phyloP scores from a whole-genome alignment of 2,797 vertebrate species.

The Trachops cirrhosus region DNA sequence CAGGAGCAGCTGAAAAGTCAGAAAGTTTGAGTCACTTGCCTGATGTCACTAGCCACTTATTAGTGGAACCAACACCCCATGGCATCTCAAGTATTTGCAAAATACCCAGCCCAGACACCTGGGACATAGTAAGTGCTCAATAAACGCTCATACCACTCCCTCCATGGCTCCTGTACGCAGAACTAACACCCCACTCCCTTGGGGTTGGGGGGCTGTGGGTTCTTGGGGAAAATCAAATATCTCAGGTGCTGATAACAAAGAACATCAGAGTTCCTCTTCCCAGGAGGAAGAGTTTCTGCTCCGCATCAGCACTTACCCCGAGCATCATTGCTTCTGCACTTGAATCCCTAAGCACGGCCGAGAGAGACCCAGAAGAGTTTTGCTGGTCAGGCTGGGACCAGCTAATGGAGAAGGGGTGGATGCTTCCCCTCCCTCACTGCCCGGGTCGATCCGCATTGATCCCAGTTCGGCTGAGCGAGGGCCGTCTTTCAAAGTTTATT shows the following conservation, averaged over 20 bases:
- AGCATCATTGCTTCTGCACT: neutral
- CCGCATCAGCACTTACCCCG: neutral
- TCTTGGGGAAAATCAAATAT: neutral
- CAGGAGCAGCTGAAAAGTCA: neutral
- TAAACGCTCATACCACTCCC: fast-evolving
- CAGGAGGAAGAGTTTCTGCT: neutral
- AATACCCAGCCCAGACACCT: neutral
- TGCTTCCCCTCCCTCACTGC: constrained; percentile 55
- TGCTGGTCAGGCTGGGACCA: constrained; percentile 72
- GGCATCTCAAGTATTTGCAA: neutral
- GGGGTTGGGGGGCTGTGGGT: fast-evolving
- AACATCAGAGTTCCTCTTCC: neutral
- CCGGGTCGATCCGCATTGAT: constrained; percentile 85
- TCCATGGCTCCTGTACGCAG: too few relatives aligned
- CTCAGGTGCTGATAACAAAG: neutral
- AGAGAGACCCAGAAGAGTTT: constrained; percentile 24
- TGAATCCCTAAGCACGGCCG: neutral
- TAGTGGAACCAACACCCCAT: neutral
- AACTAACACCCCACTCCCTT: neutral
- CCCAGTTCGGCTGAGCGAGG: constrained; percentile 79
- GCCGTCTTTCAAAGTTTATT: constrained; percentile 88
- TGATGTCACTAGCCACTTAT: neutral
- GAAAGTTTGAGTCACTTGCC: neutral
- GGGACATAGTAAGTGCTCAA: neutral
- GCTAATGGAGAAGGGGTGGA: constrained; percentile 80